Evolutionary conservation across 1,140 invertebrate species (phyloP), one percentile per base, ranked within the genome.

Genomic region (Nasonia giraulti): DNA sequence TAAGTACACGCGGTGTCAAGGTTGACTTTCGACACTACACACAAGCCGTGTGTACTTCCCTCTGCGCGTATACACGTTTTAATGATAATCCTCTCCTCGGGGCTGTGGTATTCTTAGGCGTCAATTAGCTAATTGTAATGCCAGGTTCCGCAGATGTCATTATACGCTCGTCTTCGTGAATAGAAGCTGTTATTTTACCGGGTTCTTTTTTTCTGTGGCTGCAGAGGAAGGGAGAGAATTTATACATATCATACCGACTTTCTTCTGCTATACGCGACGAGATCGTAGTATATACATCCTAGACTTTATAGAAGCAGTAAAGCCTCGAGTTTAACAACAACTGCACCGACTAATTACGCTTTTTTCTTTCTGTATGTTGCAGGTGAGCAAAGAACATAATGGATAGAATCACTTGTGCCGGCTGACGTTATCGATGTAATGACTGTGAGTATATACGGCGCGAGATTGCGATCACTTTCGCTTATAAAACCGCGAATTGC

Each of bases 1-100:
- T 37, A 37, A 27, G 27, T 37, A 37, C 33, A 37, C 55, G 47
- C 55, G 81, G 44, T 83, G 81, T 77, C 81, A 83, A 73, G 76
- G 82, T 73, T 84, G 27, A 40, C 27, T 79, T 79, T 84, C 71
- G 55, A 62, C 20, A 62, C 55, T 62, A 14, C 17, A 0, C 5
- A 55, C 50, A 17, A 55, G n/a, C n/a, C n/a, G n/a, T n/a, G n/a
- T n/a, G n/a, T n/a, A n/a, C n/a, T n/a, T n/a, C n/a, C 55, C 55
- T n/a, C 31, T 66, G 50, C 77, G 12, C 23, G n/a, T 3, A 20
- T 47, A 27, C 33, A 40, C 11, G 7, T 47, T 31, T 50, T 81
- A 71, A 44, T 44, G 14, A 50, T 23, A 50, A 50, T 47, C 17
- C 37, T 50, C 27, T 0, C 2, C 47, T 5, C 44, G 10, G 55